Conservation (phyloP, 1,140 invertebrate species). For the Parapsyche elsis region DNA sequence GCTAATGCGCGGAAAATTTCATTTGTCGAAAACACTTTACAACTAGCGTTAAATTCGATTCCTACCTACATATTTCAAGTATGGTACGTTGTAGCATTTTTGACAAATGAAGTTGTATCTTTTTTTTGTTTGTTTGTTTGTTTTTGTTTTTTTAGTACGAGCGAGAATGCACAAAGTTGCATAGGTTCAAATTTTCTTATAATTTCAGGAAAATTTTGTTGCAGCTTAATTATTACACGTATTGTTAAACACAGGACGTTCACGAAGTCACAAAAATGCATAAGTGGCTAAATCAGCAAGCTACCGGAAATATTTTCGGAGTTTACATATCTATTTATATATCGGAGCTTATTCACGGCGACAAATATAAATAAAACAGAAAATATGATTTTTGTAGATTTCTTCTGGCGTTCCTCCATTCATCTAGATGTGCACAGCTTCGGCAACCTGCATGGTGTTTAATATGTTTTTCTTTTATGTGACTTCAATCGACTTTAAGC, state of each 20-base stretch:
- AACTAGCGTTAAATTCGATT: not conserved
- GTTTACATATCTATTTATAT: too few species aligned
- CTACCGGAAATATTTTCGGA: too few species aligned
- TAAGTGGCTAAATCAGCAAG: too few species aligned
- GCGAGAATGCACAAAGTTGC: not conserved
- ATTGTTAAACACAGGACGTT: not conserved
- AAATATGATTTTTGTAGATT: not conserved
- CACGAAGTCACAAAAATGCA: not conserved
- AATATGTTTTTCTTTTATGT: not conserved
- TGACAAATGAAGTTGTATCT: conserved; percentile 17
- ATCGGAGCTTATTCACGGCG: too few species aligned
- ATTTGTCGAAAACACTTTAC: not conserved
- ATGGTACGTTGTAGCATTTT: not conserved
- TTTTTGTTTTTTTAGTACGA: not conserved
- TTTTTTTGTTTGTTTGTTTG: not conserved
- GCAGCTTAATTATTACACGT: not conserved
- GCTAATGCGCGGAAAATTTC: conserved; percentile 5
- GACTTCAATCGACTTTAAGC: not conserved
- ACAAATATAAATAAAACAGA: not conserved
- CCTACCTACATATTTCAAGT: not conserved
- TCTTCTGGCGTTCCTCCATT: not conserved
- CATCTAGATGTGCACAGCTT: conserved; percentile 10
- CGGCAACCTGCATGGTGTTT: not conserved
- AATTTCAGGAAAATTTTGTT: not conserved
- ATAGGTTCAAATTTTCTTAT: not conserved